Conservation (phyloP, 2,797 vertebrate species). For the Hippopotamyrus pictus region DNA sequence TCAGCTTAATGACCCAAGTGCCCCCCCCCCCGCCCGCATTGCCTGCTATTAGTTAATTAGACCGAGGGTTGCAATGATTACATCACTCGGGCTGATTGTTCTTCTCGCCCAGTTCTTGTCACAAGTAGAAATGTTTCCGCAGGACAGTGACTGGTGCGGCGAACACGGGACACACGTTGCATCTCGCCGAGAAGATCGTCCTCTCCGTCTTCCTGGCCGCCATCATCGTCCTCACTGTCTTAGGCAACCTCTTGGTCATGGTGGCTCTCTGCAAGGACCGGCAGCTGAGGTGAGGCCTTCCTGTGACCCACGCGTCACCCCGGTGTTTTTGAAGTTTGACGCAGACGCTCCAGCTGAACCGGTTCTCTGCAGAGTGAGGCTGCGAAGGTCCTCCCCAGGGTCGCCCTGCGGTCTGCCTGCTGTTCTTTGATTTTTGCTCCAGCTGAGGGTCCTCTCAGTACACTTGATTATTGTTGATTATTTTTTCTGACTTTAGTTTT, state of each 20-base stretch:
- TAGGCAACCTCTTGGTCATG: constrained; percentile 73
- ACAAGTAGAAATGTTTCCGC: constrained; percentile 6
- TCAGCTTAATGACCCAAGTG: neutral
- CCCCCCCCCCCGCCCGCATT: neutral
- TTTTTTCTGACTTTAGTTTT: neutral
- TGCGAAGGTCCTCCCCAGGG: neutral
- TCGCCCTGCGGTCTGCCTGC: neutral
- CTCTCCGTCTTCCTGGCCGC: constrained; percentile 61
- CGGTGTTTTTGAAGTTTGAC: neutral
- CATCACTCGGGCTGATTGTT: neutral
- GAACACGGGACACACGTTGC: constrained; percentile 51
- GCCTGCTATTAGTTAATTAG: neutral
- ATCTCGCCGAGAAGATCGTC: constrained; percentile 50
- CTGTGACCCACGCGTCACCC: neutral
- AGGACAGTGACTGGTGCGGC: constrained; percentile 57
- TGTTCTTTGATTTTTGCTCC: neutral
- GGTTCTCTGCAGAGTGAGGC: neutral
- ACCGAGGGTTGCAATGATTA: neutral
- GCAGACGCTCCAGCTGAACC: neutral
- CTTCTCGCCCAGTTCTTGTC: neutral
- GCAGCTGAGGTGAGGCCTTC: constrained; percentile 58
- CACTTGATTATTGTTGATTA: neutral
- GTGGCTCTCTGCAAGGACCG: constrained; percentile 73
- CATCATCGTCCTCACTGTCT: constrained; percentile 69
- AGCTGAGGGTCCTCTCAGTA: neutral